phyloP scores from a whole-genome alignment of 2,797 vertebrate genomes.

The Microctenopoma steveboyesi region DNA sequence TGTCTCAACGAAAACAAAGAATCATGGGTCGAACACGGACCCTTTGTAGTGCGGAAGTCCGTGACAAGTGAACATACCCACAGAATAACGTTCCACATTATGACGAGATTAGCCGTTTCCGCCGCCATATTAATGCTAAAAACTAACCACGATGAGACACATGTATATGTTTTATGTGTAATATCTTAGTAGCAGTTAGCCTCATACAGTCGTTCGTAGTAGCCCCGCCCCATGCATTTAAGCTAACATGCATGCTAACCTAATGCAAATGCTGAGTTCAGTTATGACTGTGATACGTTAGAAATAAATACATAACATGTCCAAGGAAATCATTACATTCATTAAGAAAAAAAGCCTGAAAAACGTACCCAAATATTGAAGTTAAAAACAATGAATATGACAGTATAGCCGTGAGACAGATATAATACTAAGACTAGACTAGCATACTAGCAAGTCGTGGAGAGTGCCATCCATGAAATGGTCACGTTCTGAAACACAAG shows the following conservation, averaged over 20 bases:
- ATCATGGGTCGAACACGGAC: not conserved
- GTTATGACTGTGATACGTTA: not conserved
- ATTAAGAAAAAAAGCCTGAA: not conserved
- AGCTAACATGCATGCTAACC: slow-evolving; percentile 27
- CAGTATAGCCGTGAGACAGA: not conserved
- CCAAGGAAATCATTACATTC: not conserved
- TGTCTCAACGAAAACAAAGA: not conserved
- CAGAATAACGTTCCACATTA: no score
- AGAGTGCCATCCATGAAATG: slow-evolving; percentile 29
- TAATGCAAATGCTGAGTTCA: slow-evolving; percentile 10
- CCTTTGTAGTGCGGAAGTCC: slow-evolving; percentile 46
- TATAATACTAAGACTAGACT: slow-evolving; percentile 16
- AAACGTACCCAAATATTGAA: slow-evolving; percentile 25
- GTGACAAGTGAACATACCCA: not conserved
- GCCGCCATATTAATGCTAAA: not conserved
- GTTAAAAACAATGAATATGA: not conserved
- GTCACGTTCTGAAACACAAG: slow-evolving; percentile 48
- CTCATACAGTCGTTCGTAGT: not conserved
- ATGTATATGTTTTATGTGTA: no score
- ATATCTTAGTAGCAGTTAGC: not conserved
- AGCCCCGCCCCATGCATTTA: slow-evolving; percentile 12
- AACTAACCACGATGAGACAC: not conserved
- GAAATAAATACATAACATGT: not conserved
- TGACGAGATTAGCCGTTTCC: accelerated
- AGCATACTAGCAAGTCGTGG: slow-evolving; percentile 21